Evolutionary conservation across 2,113 vertebrate species (phyloP).

Genomic region (Phainopepla nitens): DNA sequence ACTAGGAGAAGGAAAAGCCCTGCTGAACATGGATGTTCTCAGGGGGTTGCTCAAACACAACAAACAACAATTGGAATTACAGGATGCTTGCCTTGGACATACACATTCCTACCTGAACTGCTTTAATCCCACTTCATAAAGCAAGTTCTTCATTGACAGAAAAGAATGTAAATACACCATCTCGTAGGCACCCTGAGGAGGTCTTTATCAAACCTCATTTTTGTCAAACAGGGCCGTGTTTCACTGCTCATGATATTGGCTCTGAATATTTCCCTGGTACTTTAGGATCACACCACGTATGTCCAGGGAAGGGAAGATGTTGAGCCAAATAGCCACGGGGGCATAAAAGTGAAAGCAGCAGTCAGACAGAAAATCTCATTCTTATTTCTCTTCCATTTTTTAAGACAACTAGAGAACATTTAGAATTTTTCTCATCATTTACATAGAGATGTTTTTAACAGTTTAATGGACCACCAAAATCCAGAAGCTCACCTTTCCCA

Average conservation of each 20-base stretch:
- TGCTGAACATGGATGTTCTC: accelerated
- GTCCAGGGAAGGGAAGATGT: not conserved
- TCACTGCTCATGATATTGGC: not conserved
- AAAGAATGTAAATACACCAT: not conserved
- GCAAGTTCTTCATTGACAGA: not conserved
- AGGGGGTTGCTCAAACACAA: not conserved
- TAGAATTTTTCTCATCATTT: not conserved
- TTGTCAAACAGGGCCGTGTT: not conserved
- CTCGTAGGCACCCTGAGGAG: not conserved
- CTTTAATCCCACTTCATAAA: not conserved
- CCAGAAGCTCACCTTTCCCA: not conserved
- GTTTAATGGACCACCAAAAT: not conserved
- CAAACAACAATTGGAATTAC: not conserved
- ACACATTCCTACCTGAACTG: not conserved
- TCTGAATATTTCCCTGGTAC: not conserved
- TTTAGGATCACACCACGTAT: accelerated
- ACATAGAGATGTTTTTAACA: not conserved
- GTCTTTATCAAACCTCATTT: not conserved
- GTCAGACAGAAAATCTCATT: not conserved
- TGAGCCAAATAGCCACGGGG: not conserved
- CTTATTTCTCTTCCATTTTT: not conserved
- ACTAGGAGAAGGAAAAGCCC: not conserved
- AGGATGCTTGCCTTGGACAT: not conserved
- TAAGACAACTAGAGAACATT: not conserved
- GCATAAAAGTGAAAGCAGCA: not conserved